Percentiles rank a stretch among this genome's conserved stretches.
Evolutionary conservation across 2,797 vertebrate genomes (phyloP).

Genomic region (Sphenodon punctatus): DNA sequence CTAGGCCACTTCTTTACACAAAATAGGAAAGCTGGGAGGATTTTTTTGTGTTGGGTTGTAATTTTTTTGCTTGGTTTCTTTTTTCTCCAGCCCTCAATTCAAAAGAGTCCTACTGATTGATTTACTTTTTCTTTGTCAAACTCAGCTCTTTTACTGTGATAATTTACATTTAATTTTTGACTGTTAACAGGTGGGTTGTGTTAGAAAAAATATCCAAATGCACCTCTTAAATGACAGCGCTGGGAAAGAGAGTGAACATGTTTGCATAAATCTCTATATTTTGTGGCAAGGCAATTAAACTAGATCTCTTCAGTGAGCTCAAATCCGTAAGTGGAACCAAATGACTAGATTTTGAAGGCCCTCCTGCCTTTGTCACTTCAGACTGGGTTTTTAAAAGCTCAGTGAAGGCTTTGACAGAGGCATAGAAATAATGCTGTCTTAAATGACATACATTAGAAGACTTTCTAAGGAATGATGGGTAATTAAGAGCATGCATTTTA

Average conservation of each 20-base stretch:
- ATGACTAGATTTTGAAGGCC: slow-evolving; percentile 25
- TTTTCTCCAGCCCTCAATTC: slow-evolving; percentile 52
- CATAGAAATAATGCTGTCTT: not conserved
- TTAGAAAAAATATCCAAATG: slow-evolving; percentile 2
- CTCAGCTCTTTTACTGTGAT: slow-evolving; percentile 35
- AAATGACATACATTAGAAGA: not conserved
- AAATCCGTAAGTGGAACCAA: slow-evolving; percentile 53
- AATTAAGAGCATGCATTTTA: not conserved
- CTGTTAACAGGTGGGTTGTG: slow-evolving; percentile 26
- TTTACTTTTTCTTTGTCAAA: slow-evolving; percentile 45
- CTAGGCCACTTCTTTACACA: slow-evolving; percentile 45
- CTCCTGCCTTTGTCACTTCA: slow-evolving; percentile 1
- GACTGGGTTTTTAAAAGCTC: slow-evolving; percentile 17
- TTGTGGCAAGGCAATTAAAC: slow-evolving; percentile 37
- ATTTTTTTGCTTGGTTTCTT: not conserved
- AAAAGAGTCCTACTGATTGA: slow-evolving; percentile 47
- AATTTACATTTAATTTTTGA: slow-evolving; percentile 52
- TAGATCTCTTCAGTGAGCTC: slow-evolving; percentile 49
- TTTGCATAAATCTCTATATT: slow-evolving; percentile 52
- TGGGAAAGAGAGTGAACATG: slow-evolving; percentile 14
- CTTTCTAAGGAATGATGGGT: not conserved
- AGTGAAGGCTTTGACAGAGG: slow-evolving; percentile 16
- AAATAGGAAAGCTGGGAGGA: slow-evolving; percentile 43
- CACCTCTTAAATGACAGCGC: slow-evolving; percentile 28
- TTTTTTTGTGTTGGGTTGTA: too few species aligned